Conservation (phyloP, 92 coral and sea anemone genomes). For the Zoanthus sociatus region DNA sequence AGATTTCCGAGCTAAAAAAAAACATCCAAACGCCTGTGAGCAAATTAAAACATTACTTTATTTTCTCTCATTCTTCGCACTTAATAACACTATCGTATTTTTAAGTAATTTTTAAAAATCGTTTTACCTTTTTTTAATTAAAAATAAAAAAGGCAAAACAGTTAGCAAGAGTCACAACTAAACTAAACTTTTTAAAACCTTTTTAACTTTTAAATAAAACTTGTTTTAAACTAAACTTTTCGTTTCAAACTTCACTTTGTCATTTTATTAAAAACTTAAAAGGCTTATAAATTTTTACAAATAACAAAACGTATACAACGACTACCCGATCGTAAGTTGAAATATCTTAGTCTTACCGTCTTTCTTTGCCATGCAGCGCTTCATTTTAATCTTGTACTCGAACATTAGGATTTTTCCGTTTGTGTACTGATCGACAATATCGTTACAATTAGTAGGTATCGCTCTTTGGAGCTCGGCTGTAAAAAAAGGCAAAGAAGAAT, state of each 20-base stretch:
- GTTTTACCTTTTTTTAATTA: neutral
- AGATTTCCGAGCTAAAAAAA: no score
- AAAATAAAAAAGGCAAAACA: no score
- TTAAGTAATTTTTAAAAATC: neutral
- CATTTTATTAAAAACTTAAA: no score
- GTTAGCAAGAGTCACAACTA: no score
- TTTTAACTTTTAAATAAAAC: neutral
- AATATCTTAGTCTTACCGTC: slow-evolving; percentile 61
- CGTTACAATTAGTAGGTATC: slow-evolving; percentile 75
- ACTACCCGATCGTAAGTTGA: neutral
- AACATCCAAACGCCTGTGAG: neutral
- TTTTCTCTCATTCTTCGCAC: neutral
- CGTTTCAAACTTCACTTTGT: no score
- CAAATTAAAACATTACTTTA: neutral
- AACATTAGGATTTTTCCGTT: slow-evolving; percentile 80
- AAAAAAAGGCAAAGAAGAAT: neutral
- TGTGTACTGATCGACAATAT: slow-evolving; percentile 75
- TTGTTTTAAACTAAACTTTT: neutral
- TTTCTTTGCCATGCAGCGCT: slow-evolving; percentile 67
- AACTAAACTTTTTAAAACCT: neutral
- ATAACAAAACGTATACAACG: no score
- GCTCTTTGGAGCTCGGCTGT: slow-evolving; percentile 51
- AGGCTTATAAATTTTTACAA: no score
- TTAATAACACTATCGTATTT: neutral
- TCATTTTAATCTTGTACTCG: slow-evolving; percentile 87